These are phyloP conservation scores for Oreonectes daqikongensis DNA, from an alignment of 2,797 vertebrate species.

Conservation along the genomic window DNA sequence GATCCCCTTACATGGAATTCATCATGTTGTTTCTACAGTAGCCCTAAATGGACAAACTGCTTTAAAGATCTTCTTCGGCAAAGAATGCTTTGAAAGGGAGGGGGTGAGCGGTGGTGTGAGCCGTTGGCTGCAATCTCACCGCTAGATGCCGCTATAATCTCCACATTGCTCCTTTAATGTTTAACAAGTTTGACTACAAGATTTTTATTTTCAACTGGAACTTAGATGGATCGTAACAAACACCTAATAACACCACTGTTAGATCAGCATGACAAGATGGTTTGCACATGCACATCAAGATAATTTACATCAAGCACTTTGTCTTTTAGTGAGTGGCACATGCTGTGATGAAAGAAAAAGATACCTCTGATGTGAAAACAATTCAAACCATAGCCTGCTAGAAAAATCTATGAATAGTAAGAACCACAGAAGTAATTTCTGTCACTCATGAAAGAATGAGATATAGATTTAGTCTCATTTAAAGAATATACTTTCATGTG, in stretches of 20 bases:
- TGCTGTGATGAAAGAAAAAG: slow-evolving; percentile 23
- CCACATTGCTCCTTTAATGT: too few relatives aligned
- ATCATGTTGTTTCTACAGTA: too few relatives aligned
- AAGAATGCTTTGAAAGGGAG: too few relatives aligned
- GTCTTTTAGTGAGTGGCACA: background rate
- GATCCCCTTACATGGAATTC: too few relatives aligned
- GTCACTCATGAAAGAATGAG: slow-evolving; percentile 21
- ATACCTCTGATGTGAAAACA: slow-evolving; percentile 1
- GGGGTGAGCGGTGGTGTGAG: too few relatives aligned
- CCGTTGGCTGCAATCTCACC: too few relatives aligned
- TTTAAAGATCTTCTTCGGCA: too few relatives aligned
- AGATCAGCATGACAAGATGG: background rate
- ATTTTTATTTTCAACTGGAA: background rate
- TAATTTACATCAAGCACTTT: background rate
- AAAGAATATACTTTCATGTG: slow-evolving; percentile 53
- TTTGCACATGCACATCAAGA: slow-evolving; percentile 5
- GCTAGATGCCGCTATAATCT: too few relatives aligned
- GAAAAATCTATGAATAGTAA: slow-evolving; percentile 29
- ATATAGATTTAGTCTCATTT: slow-evolving; percentile 33
- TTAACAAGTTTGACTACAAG: background rate
- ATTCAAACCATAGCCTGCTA: background rate
- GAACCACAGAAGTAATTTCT: background rate
- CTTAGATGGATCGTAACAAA: background rate
- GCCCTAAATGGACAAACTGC: too few relatives aligned
- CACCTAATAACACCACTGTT: background rate